phyloP scores from a whole-genome alignment of 2,113 vertebrate genomes.

The Pelodiscus sinensis region DNA sequence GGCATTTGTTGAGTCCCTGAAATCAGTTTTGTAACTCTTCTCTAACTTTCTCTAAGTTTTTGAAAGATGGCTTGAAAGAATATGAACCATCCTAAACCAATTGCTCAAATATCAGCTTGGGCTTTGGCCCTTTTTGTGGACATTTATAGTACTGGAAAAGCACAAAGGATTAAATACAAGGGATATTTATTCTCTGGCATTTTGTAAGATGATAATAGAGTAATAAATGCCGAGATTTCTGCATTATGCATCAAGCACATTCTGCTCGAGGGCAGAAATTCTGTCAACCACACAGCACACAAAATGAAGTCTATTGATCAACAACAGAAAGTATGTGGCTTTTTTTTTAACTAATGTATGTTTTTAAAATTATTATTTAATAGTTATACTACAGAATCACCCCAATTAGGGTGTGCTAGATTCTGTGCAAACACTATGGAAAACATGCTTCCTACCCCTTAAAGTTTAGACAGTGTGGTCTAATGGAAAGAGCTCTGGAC shows the following conservation, averaged over 20 bases:
- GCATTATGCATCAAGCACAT: not conserved
- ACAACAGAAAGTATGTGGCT: not conserved
- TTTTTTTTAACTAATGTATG: not conserved
- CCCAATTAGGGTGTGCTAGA: not conserved
- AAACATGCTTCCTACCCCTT: not conserved
- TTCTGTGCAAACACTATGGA: not conserved
- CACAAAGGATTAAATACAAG: not conserved
- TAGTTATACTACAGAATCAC: not conserved
- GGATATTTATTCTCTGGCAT: not conserved
- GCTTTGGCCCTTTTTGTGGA: not conserved
- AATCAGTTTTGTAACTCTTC: not conserved
- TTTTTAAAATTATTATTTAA: not conserved
- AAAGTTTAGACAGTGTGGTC: not conserved
- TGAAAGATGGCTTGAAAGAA: not conserved
- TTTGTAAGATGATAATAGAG: not conserved
- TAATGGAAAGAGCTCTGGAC: not conserved
- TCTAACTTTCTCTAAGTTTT: not conserved
- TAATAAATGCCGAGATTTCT: not conserved
- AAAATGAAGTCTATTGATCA: not conserved
- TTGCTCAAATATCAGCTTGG: not conserved
- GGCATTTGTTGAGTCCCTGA: not conserved
- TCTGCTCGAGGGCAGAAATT: not conserved
- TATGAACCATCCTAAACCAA: not conserved
- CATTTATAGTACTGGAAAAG: not conserved
- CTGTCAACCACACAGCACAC: not conserved